A percentile compares a stretch with the other conserved stretches of the same genome.
Evolutionary conservation across 2,888 invertebrate genomes (phyloP).

Genomic region (Diarsia mendica): DNA sequence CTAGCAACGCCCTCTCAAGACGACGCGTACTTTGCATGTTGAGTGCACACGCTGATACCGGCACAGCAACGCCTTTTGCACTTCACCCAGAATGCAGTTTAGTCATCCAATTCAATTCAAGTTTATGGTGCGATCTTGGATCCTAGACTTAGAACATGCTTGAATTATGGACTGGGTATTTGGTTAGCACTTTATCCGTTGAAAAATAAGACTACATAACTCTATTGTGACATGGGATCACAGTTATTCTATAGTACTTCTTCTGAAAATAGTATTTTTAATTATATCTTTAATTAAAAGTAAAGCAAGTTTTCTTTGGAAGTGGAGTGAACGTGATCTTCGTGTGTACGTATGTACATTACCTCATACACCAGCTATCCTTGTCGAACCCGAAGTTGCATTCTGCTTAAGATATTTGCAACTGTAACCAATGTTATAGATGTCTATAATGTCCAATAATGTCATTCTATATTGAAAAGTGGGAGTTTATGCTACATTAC

Average conservation of each 20-base stretch:
- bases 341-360: too few species aligned
- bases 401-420: too few species aligned
- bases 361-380: too few species aligned
- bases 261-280: background rate
- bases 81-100: slow-evolving; percentile 69
- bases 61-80: slow-evolving; percentile 64
- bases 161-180: slow-evolving; percentile 2
- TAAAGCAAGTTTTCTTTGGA: background rate
- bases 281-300: background rate
- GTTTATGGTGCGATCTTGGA: slow-evolving; percentile 44
- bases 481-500: too few species aligned
- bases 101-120: slow-evolving; percentile 65
- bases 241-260: background rate
- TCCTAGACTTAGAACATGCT: slow-evolving; percentile 14
- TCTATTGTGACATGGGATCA: background rate
- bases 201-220: background rate
- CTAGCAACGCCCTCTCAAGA: slow-evolving; percentile 53
- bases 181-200: background rate
- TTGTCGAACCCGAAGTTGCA: too few species aligned
- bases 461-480: too few species aligned
- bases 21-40: slow-evolving; percentile 70
- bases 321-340: too few species aligned
- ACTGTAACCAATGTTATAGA: too few species aligned
- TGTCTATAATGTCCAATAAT: too few species aligned
- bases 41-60: slow-evolving; percentile 66